These are phyloP conservation scores for Agrotis clavis DNA, from an alignment of 2,888 invertebrate species.

Conservation along the genomic window DNA sequence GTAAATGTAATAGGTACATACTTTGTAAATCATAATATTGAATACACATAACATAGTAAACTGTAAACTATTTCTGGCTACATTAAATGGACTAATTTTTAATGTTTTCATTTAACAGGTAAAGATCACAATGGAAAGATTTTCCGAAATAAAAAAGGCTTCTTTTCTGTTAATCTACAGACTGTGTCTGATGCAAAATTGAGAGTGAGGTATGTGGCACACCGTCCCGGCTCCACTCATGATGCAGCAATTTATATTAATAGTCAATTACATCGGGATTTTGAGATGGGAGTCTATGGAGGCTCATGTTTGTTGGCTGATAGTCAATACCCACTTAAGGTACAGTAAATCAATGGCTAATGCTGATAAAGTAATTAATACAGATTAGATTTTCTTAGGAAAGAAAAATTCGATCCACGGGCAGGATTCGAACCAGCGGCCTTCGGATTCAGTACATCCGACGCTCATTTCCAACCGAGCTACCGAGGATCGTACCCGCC, in stretches of 20 bases:
- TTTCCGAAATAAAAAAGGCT: slow-evolving; percentile 35
- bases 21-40: background rate
- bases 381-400: too few species aligned
- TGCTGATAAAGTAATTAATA: background rate
- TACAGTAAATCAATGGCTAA: background rate
- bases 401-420: too few species aligned
- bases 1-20: too few species aligned
- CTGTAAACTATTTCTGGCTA: background rate
- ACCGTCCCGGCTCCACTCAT: slow-evolving; percentile 18
- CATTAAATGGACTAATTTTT: background rate
- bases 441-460: too few species aligned
- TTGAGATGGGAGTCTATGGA: slow-evolving; percentile 29
- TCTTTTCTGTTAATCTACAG: slow-evolving; percentile 39
- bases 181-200: slow-evolving; percentile 27
- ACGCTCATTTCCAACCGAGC: too few species aligned
- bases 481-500: too few species aligned
- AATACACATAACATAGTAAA: too few species aligned
- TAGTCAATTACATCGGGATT: slow-evolving; percentile 20
- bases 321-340: slow-evolving; percentile 12
- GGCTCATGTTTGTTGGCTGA: slow-evolving; percentile 35
- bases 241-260: slow-evolving; percentile 20
- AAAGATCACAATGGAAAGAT: slow-evolving; percentile 32
- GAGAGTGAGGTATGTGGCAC: slow-evolving; percentile 22
- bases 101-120: slow-evolving; percentile 1
- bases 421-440: too few species aligned